Evolutionary conservation across 2,888 invertebrate genomes (phyloP).

Genomic region (Apoda limacodes): DNA sequence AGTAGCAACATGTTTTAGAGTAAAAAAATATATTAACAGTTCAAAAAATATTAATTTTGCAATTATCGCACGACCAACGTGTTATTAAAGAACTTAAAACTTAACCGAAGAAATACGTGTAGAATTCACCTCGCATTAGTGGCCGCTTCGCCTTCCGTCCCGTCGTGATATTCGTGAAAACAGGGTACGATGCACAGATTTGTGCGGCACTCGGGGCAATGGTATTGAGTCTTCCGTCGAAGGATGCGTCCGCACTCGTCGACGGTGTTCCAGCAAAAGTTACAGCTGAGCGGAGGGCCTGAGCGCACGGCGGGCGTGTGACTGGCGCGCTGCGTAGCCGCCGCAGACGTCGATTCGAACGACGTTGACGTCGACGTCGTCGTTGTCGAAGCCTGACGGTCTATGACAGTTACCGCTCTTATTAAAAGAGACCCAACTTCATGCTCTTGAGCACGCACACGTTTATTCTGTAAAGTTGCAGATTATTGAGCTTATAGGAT

Average conservation of each 20-base stretch:
- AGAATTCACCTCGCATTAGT: slow-evolving; percentile 32
- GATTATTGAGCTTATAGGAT: not conserved
- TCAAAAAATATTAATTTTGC: too few species aligned
- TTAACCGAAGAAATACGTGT: too few species aligned
- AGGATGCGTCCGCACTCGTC: slow-evolving; percentile 85
- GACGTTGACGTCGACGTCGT: slow-evolving; percentile 23
- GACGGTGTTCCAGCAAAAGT: slow-evolving; percentile 92
- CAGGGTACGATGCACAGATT: slow-evolving; percentile 92
- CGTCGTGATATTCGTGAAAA: slow-evolving; percentile 87
- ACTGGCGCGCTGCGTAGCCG: slow-evolving; percentile 69
- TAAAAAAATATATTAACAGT: too few species aligned
- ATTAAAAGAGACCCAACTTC: slow-evolving; percentile 36
- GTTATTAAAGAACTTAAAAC: too few species aligned
- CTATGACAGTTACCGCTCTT: slow-evolving; percentile 32
- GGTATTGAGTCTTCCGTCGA: slow-evolving; percentile 88
- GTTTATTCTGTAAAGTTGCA: slow-evolving; percentile 28
- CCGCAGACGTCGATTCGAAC: slow-evolving; percentile 17
- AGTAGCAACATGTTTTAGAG: too few species aligned
- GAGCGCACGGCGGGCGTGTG: slow-evolving; percentile 86
- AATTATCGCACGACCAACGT: too few species aligned
- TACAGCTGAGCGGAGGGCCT: slow-evolving; percentile 88
- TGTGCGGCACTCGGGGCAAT: slow-evolving; percentile 90
- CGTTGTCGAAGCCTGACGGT: slow-evolving; percentile 25
- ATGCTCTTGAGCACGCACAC: slow-evolving; percentile 25
- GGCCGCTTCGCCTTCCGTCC: slow-evolving; percentile 36